phyloP scores from a whole-genome alignment of 2,888 invertebrate species.

The Epirrita christyi region DNA sequence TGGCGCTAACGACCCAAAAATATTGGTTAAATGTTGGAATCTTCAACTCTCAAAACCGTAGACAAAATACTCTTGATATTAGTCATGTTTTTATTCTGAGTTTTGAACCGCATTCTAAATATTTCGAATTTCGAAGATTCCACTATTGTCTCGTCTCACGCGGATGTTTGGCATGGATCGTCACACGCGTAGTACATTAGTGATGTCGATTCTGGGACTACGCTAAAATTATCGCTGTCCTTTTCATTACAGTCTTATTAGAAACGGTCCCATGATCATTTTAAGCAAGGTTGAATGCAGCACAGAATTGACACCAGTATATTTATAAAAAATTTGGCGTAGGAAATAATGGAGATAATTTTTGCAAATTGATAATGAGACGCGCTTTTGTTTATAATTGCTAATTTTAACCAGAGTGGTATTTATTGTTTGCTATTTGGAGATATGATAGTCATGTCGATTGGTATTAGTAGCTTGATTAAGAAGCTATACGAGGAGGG shows the following conservation, averaged over 20 bases:
- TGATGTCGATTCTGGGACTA: no score
- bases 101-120: slow-evolving; percentile 41
- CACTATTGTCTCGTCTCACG: slow-evolving; percentile 55
- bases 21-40: slow-evolving; percentile 36
- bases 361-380: background rate
- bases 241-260: no score
- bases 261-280: no score
- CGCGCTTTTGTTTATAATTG: background rate
- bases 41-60: slow-evolving; percentile 30
- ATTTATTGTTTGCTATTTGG: background rate
- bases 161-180: slow-evolving; percentile 57
- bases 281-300: no score
- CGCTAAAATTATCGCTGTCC: no score
- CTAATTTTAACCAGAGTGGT: background rate
- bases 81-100: slow-evolving; percentile 47
- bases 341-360: background rate
- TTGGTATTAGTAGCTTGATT: background rate
- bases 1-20: slow-evolving; percentile 46
- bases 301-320: no score
- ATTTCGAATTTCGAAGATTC: slow-evolving; percentile 44
- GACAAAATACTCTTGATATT: slow-evolving; percentile 24
- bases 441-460: background rate
- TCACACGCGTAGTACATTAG: background rate
- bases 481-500: background rate
- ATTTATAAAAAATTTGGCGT: no score